These are phyloP conservation scores for Ascaphus truei DNA, from an alignment of 2,113 vertebrate species.

Conservation along the genomic window DNA sequence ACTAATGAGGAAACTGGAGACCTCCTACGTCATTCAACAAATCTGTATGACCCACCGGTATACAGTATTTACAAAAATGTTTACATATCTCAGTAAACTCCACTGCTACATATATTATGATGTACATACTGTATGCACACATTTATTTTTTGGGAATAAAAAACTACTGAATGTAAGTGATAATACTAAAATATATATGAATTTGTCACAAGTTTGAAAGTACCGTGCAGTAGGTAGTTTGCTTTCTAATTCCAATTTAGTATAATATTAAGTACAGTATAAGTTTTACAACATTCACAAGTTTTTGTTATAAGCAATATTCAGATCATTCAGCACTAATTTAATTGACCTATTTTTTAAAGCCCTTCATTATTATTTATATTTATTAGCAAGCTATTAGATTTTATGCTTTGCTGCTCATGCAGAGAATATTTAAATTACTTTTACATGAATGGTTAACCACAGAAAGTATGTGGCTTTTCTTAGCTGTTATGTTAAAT, in stretches of 20 bases:
- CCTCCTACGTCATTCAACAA: no score
- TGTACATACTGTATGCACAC: no score
- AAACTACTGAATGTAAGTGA: no score
- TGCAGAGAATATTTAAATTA: slow-evolving; percentile 35
- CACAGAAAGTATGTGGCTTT: slow-evolving; percentile 12
- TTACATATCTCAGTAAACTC: no score
- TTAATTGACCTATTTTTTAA: slow-evolving; percentile 28
- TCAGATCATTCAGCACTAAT: slow-evolving; percentile 33
- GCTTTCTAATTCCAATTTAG: slow-evolving; percentile 1
- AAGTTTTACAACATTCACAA: slow-evolving; percentile 5
- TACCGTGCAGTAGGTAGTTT: no score
- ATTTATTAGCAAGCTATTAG: slow-evolving; percentile 22
- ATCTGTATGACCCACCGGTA: no score
- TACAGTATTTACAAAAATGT: no score
- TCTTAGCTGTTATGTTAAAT: slow-evolving; percentile 25
- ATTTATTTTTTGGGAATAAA: no score
- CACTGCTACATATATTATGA: no score
- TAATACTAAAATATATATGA: no score
- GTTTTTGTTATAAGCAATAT: slow-evolving; percentile 14
- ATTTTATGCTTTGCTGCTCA: slow-evolving; percentile 28
- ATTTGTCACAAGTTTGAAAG: no score
- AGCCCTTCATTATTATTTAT: slow-evolving; percentile 27
- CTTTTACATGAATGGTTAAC: slow-evolving; percentile 15
- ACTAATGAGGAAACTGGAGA: no score
- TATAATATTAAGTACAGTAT: neutral